Conservation (phyloP, 2,888 invertebrate species). For the Apamea epomidion region DNA sequence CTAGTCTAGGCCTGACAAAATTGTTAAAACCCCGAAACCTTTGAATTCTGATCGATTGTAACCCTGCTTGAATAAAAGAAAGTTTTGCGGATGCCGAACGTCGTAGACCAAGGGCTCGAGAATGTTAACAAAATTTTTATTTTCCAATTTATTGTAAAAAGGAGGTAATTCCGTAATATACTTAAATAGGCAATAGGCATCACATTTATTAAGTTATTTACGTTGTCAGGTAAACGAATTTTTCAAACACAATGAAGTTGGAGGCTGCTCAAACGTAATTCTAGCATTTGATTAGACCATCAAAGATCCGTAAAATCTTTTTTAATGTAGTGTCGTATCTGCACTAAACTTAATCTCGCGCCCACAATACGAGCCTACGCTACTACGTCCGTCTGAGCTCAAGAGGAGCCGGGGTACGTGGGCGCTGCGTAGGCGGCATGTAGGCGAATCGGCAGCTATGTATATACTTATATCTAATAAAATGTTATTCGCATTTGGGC, state of each 20-base stretch:
- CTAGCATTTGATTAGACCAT: not conserved
- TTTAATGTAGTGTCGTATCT: slow-evolving; percentile 51
- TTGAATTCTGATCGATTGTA: not conserved
- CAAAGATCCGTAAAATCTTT: not conserved
- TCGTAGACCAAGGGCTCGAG: not conserved
- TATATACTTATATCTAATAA: slow-evolving; percentile 67
- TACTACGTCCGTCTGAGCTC: slow-evolving; percentile 75
- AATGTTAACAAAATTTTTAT: not conserved
- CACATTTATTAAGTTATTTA: not conserved
- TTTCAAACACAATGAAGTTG: not conserved
- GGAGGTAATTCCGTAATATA: not conserved
- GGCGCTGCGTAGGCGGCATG: slow-evolving; percentile 70
- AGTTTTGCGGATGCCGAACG: not conserved
- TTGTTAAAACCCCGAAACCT: not conserved
- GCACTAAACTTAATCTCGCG: slow-evolving; percentile 49
- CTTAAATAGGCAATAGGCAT: not conserved
- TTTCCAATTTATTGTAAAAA: not conserved
- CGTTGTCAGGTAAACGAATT: not conserved
- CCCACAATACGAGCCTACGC: slow-evolving; percentile 76
- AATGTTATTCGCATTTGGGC: slow-evolving; percentile 81
- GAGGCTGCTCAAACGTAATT: not conserved
- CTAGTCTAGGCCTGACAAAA: not conserved
- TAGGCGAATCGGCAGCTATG: slow-evolving; percentile 79
- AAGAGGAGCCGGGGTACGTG: slow-evolving; percentile 70
- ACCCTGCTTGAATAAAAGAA: not conserved